A percentile compares a stretch with the other conserved stretches of the same genome.
Conservation (phyloP, 2,797 vertebrate species). For the Selene dorsalis region DNA sequence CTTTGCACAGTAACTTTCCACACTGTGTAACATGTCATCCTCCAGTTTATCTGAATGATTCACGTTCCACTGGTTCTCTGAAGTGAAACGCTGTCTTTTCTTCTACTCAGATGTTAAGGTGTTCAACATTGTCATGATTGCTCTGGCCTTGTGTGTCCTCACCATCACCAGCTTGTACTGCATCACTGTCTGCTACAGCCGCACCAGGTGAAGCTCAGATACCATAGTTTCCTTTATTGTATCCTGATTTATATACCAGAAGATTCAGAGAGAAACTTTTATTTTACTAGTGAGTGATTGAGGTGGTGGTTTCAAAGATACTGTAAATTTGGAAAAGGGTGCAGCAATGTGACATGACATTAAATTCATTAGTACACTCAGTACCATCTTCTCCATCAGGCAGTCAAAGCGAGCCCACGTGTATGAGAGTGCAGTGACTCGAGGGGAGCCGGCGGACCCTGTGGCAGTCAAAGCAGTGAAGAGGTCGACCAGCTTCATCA, state of each 20-base stretch:
- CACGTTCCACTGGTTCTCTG: background rate
- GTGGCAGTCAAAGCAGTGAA: slow-evolving; percentile 74
- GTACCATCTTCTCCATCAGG: slow-evolving; percentile 55
- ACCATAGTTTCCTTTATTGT: background rate
- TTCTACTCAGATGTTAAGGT: slow-evolving; percentile 75
- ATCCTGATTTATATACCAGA: background rate
- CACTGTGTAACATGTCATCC: background rate
- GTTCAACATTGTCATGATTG: slow-evolving; percentile 76
- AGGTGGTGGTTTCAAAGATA: background rate
- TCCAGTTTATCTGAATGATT: background rate
- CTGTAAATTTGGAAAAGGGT: background rate
- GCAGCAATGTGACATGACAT: background rate
- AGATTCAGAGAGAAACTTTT: background rate
- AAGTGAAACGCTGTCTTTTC: slow-evolving; percentile 5
- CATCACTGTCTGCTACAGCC: slow-evolving; percentile 75
- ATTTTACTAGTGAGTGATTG: background rate
- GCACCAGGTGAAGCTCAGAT: slow-evolving; percentile 73
- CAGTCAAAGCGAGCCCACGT: slow-evolving; percentile 73
- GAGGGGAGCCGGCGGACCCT: slow-evolving; percentile 40
- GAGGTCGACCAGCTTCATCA: slow-evolving; percentile 78
- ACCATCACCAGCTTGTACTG: slow-evolving; percentile 70
- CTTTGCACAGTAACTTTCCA: background rate
- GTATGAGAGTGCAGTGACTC: slow-evolving; percentile 78
- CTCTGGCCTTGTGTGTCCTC: slow-evolving; percentile 77
- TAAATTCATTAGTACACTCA: slow-evolving; percentile 17